Evolutionary conservation across 2,113 vertebrate species (phyloP), one percentile per base, ranked within the genome.

Genomic region (Elaphurus davidianus): DNA sequence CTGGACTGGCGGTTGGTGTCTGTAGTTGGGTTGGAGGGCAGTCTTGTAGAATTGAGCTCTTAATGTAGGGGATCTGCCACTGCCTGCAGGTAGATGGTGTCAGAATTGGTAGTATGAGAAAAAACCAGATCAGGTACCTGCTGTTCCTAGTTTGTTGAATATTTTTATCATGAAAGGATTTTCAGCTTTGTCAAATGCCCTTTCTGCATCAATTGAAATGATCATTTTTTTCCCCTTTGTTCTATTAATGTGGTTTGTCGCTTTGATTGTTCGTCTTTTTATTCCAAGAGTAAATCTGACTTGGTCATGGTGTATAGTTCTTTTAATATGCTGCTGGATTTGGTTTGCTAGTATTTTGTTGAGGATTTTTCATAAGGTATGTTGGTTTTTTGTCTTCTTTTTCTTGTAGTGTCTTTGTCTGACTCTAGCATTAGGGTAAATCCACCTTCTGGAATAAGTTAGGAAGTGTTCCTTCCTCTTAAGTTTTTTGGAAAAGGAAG

Each of bases 231-330:
- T 3, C 2, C 1, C 43, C 17, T 83, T 62, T 17, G 28, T 79
- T 67, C 50, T 30, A 8, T 67, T 19, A 23, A 11, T 2, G 59
- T 64, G n/a, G 3, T 15, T 12, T 17, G 2, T 67, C 2, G 0
- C 40, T 2, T 3, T 4, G 27, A 27, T 23, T 3, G 3, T 2
- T 47, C 17, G 0, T 23, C 1, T 11, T 55, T 19, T 21, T 6
- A 1, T 47, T 23, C n/a, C 7, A 8, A 15, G 47, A 33, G 40
- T 33, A 47, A 14, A 30, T 17, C 30, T 15, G 13, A 2, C 55
- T 25, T 40, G 47, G 47, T 52, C 78, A 7, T 16, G 10, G 40
- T 28, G 8, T 74, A 3, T 28, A 10, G 2, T 5, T 52, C 54
- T 55, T 54, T 30, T 27, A 21, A 12, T 14, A 1, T 7, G 54